Conservation (phyloP, 2,797 vertebrate genomes). For the Pelobates cultripes region DNA sequence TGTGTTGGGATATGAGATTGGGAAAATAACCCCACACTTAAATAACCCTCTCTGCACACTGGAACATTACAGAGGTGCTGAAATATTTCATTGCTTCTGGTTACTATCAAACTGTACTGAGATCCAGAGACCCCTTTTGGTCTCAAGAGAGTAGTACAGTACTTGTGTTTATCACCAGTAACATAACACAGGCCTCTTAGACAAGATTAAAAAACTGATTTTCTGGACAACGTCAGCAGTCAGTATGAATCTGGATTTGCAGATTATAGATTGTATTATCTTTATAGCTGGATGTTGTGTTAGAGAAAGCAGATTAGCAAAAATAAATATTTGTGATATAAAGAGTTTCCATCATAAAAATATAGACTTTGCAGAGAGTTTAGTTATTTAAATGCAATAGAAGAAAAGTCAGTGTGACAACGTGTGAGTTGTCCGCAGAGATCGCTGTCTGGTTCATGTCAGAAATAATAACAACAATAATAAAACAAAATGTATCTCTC, state of each 20-base stretch:
- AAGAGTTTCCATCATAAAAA: neutral
- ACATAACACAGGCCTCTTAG: conserved; percentile 13
- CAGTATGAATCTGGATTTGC: neutral
- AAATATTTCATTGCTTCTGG: conserved; percentile 20
- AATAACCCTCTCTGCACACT: conserved; percentile 8
- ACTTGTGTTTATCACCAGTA: conserved; percentile 1
- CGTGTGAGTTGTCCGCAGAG: neutral
- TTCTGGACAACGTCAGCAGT: neutral
- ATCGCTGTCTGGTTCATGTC: neutral
- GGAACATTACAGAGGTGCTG: conserved; percentile 29
- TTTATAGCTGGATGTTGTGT: neutral
- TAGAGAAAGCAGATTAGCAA: no score
- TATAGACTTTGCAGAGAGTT: neutral
- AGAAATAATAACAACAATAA: neutral
- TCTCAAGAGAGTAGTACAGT: conserved; percentile 17
- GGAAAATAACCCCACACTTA: conserved; percentile 27
- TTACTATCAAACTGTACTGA: conserved; percentile 25
- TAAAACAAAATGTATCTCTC: no score
- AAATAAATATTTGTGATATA: neutral
- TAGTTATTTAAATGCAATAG: neutral
- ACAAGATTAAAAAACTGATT: neutral
- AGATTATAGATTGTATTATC: conserved; percentile 10
- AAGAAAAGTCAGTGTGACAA: neutral
- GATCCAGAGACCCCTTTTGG: conserved; percentile 37
- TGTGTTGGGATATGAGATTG: conserved; percentile 19